Conservation (phyloP, 2,888 invertebrate species). For the Taenaris catops region DNA sequence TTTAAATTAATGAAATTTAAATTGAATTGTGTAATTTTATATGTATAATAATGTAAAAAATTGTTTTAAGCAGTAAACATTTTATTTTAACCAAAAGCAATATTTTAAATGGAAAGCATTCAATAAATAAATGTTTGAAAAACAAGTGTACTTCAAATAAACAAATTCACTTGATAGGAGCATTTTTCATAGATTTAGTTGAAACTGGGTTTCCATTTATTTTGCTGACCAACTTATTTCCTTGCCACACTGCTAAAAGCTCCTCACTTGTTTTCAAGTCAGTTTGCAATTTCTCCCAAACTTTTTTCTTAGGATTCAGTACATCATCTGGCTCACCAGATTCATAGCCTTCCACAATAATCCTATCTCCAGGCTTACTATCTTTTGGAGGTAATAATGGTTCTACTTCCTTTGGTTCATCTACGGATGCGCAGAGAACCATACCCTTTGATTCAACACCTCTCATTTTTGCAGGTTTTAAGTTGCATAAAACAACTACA, state of each 20-base stretch:
- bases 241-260: slow-evolving; percentile 92
- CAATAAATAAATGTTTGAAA: neutral
- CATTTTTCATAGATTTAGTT: slow-evolving; percentile 87
- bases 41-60: too few relatives aligned
- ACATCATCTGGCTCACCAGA: slow-evolving; percentile 89
- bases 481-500: slow-evolving; percentile 96
- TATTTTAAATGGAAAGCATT: neutral
- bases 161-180: slow-evolving; percentile 87
- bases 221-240: slow-evolving; percentile 85
- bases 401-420: slow-evolving; percentile 91
- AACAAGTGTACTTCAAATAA: slow-evolving; percentile 1
- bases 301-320: slow-evolving; percentile 96
- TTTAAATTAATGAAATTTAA: too few relatives aligned
- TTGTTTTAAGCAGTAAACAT: too few relatives aligned
- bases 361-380: slow-evolving; percentile 89
- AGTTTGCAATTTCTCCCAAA: slow-evolving; percentile 95
- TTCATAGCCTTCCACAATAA: slow-evolving; percentile 91
- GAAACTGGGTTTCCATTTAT: slow-evolving; percentile 86
- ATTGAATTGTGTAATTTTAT: too few relatives aligned
- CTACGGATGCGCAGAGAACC: slow-evolving; percentile 93
- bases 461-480: slow-evolving; percentile 98
- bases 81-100: too few relatives aligned
- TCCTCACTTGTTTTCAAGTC: slow-evolving; percentile 86
- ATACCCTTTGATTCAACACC: slow-evolving; percentile 95
- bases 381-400: slow-evolving; percentile 88